Conservation (phyloP, 2,888 invertebrate genomes). For the Drosophila robusta region DNA sequence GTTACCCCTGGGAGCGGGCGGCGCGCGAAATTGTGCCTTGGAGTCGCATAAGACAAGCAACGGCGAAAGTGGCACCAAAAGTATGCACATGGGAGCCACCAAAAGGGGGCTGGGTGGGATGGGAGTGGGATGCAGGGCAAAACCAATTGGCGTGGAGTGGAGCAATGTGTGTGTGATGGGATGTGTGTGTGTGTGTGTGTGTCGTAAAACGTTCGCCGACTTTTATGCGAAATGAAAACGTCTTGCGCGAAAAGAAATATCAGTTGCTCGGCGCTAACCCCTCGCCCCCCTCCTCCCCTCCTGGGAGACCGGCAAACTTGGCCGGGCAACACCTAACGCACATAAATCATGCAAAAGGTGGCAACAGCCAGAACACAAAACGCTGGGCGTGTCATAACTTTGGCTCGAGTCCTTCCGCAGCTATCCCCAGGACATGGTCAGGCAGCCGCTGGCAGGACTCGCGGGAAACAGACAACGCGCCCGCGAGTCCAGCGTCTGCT, state of each 20-base stretch:
- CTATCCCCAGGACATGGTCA: conserved; percentile 40
- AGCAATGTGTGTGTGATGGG: conserved; percentile 11
- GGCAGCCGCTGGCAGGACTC: conserved; percentile 49
- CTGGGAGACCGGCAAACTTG: conserved; percentile 42
- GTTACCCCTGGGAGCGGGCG: conserved; percentile 71
- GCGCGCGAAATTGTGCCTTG: conserved; percentile 84
- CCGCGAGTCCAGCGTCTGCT: conserved; percentile 18
- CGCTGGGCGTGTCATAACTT: conserved; percentile 74
- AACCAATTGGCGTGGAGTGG: conserved; percentile 79
- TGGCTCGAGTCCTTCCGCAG: conserved; percentile 35
- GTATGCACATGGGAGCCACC: conserved; percentile 76
- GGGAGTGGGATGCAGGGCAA: not conserved
- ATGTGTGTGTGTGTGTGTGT: conserved; percentile 38
- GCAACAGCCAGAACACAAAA: conserved; percentile 49
- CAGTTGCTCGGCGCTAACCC: not conserved
- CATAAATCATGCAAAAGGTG: conserved; percentile 79
- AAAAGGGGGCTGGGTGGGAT: conserved; percentile 41
- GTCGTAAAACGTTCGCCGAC: conserved; percentile 63
- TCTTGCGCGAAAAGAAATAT: conserved; percentile 57
- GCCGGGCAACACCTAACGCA: conserved; percentile 67
- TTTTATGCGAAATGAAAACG: conserved; percentile 69
- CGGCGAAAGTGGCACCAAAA: conserved; percentile 79
- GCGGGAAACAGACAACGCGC: conserved; percentile 56
- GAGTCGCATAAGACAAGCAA: conserved; percentile 85
- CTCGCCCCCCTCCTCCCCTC: conserved; percentile 2